These are phyloP conservation scores for Glaucidium brasilianum DNA, from an alignment of 2,113 vertebrate genomes.

Conservation along the genomic window DNA sequence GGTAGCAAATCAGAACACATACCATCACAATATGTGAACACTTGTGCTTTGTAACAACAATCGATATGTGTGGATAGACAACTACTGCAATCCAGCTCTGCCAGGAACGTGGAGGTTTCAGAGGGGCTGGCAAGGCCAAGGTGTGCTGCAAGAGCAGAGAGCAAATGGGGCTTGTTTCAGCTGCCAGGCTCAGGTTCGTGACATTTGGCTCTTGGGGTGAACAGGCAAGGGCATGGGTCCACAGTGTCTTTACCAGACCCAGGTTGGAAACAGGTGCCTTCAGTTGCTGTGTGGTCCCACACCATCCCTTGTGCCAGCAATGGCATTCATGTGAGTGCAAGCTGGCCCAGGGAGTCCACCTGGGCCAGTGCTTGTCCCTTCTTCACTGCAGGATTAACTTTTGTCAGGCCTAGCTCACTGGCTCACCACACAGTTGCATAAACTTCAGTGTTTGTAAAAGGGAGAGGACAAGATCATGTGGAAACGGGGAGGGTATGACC, in stretches of 20 bases:
- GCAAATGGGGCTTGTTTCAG: neutral
- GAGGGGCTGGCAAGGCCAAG: neutral
- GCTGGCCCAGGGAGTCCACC: neutral
- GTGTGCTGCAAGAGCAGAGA: neutral
- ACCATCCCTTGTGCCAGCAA: neutral
- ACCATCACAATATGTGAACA: neutral
- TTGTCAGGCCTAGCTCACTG: neutral
- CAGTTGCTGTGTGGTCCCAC: accelerated
- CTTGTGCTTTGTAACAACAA: neutral
- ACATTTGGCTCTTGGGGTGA: accelerated
- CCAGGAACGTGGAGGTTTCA: accelerated
- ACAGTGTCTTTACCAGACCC: neutral
- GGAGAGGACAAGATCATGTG: neutral
- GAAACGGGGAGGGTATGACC: neutral
- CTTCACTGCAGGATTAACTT: neutral
- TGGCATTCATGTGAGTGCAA: accelerated
- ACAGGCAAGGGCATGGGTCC: neutral
- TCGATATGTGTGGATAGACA: neutral
- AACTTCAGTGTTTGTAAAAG: neutral
- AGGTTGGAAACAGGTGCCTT: neutral
- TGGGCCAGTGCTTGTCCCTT: neutral
- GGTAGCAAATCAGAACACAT: neutral
- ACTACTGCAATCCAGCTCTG: neutral
- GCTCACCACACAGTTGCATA: neutral
- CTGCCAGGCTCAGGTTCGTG: neutral